These are phyloP conservation scores for Oreochromis niloticus DNA, from an alignment of 2,113 vertebrate species.

Conservation along the genomic window DNA sequence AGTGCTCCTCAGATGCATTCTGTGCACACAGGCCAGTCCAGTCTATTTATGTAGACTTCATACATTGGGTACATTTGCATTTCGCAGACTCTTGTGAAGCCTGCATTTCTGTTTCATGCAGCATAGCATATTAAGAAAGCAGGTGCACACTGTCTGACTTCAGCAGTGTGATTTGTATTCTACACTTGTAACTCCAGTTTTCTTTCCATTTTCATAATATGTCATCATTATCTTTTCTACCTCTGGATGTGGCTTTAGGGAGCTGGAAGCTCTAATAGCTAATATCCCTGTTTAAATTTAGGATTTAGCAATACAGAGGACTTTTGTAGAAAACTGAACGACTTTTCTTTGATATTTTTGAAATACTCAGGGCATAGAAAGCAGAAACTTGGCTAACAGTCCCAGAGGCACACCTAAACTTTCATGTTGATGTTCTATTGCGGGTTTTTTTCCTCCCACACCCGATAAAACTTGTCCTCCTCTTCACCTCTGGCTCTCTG, in stretches of 20 bases:
- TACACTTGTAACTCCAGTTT: not conserved
- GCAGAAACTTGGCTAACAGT: not conserved
- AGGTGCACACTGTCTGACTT: not conserved
- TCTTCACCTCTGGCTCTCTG: not conserved
- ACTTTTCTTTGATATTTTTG: constrained; percentile 3
- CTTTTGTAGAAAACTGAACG: not conserved
- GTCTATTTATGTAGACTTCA: not conserved
- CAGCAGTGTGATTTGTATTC: constrained; percentile 22
- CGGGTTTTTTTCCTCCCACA: not conserved
- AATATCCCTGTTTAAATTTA: constrained; percentile 7
- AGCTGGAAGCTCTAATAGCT: constrained; percentile 3
- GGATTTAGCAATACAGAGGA: not conserved
- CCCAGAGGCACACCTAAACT: constrained; percentile 10
- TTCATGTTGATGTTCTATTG: constrained; percentile 5
- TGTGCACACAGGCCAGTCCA: not conserved
- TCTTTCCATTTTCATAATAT: constrained; percentile 38
- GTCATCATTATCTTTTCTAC: constrained; percentile 41
- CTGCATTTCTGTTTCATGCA: not conserved
- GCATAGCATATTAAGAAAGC: not conserved
- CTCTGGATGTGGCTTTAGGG: constrained; percentile 9
- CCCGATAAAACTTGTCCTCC: not conserved
- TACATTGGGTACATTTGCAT: not conserved
- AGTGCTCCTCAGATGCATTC: not conserved
- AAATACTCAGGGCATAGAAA: not conserved
- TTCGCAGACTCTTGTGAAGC: not conserved